Conservation (phyloP, 2,797 vertebrate species). For the Danionella dracula region DNA sequence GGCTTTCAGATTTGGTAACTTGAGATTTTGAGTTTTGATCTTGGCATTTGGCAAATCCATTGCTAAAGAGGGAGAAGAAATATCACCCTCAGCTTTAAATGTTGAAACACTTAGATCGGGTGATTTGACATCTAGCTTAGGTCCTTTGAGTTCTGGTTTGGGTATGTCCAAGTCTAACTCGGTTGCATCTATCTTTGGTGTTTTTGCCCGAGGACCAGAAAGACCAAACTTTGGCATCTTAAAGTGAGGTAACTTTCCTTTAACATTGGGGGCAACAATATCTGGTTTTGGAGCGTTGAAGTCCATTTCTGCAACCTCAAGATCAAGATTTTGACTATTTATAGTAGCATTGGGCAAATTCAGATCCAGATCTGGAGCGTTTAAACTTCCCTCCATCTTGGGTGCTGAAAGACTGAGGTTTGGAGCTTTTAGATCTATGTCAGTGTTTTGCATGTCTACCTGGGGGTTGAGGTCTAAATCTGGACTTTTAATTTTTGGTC, state of each 20-base stretch:
- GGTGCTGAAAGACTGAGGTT: conserved; percentile 16
- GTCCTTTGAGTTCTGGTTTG: conserved; percentile 33
- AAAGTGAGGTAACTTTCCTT: conserved; percentile 50
- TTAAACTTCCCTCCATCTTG: conserved; percentile 1
- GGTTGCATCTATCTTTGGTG: conserved; percentile 46
- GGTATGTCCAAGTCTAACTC: conserved; percentile 39
- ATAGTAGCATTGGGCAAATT: conserved; percentile 29
- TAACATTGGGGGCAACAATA: conserved; percentile 48
- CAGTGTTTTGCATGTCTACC: conserved; percentile 33
- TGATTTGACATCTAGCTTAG: conserved; percentile 17
- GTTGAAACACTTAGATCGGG: conserved; percentile 26
- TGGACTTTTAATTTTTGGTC: conserved; percentile 56
- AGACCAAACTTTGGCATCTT: conserved; percentile 51
- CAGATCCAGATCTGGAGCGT: conserved; percentile 6
- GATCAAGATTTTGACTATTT: conserved; percentile 44
- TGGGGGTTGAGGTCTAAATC: conserved; percentile 13
- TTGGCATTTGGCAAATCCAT: conserved; percentile 31
- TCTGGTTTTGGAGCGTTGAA: conserved; percentile 41
- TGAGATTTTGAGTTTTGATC: conserved; percentile 19
- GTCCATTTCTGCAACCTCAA: conserved; percentile 46
- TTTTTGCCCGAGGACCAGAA: conserved; percentile 54
- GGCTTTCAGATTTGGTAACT: conserved; percentile 13
- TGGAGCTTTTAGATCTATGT: conserved; percentile 38
- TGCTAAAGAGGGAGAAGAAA: conserved; percentile 26
- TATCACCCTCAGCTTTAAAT: conserved; percentile 10